Base-by-base conservation (phyloP, 2,888 invertebrate species). In the Melinopterus prodromus region DNA sequence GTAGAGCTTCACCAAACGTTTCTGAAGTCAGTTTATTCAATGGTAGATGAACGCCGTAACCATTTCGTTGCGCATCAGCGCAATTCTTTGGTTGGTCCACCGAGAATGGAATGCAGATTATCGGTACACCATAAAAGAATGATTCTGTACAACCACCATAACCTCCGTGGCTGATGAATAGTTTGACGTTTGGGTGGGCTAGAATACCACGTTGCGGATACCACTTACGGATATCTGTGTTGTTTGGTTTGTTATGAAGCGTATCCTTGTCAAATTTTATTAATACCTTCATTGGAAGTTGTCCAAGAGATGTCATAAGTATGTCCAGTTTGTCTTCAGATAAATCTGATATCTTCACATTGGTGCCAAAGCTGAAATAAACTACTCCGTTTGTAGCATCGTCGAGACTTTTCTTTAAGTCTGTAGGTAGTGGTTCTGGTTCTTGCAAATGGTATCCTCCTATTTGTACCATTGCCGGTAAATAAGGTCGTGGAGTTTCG, bases 101-200 rank as follows among this genome's bases (percentile, higher is more conserved):
- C 78, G 82, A 84, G 14, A 84, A 76, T 6, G 84, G 81, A 53
- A 84, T 81, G 53, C 82, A 81, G 37, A 84, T 69, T 80, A 83
- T 79, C 2, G 84, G 84, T 7, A 84, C 83, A 15, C 83, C 84
- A 76, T 75, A 78, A 78, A 89, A 88, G 35, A 91, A 88, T 0
- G 92, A 89, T 85, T 93, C 93, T 80, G 90, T 90, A 9, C 90
- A 88, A 81, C 92, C 91, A 83, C 92, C 89, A 70, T 92, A 87
- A 0, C 93, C 93, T 35, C 92, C 92, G 84, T 92, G 91, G 14
- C 91, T 92, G 79, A 93, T 90, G 83, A 93, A 92, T 0, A 91
- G 84, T 81, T 89, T 90, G 0, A 92, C 89, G 76, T 91, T 91
- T 5, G 88, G 88, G 86, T 93, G 92, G 7, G 90, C 91, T 91